Base-by-base conservation (phyloP, 2,113 vertebrate genomes). In the Chamaetylas fuelleborni region DNA sequence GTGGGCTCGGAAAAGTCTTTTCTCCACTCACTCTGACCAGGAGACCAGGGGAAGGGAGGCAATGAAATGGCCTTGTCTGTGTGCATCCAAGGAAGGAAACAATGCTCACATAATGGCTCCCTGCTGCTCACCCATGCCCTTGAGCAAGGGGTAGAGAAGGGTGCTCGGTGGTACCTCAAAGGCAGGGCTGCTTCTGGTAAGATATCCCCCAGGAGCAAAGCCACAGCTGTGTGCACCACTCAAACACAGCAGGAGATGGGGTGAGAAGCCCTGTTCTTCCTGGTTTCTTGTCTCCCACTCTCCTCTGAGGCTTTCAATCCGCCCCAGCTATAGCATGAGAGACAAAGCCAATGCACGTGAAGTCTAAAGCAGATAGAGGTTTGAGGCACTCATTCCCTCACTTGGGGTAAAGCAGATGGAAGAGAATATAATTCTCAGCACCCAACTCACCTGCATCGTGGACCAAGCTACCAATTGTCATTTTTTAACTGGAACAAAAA, bases 161-260 rank as follows among this genome's bases (percentile, higher is more conserved):
- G 24, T 34, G 26, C 45, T 57, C 1, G 0, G 31, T 4, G 22
- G 40, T 31, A 58, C 40, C 26, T 80, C 1, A 2, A 14, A 2
- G 7, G 19, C 17, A 38, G 14, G 29, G 42, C 19, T 85, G 15
- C 22, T 88, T 29, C 16, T 43, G 6, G 3, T 31, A 58, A 34
- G 20, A 34, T 11, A 84, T 23, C 53, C 34, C 6, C 1, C 3
- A 4, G 33, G 28, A 80, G 18, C 25, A 66, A 80, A 87, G 31
- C 42, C 42, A n/a, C 38, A 77, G 50, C 15, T 14, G 11, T 0
- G 0, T 18, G 60, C 31, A 20, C 8, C 1, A 4, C n/a, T 66
- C 48, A 23, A 33, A 31, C 54, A 28, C 19, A 71, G 70, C 62
- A 48, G 51, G 4, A 26, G 45, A 54, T 0, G 1, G 1, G 5